phyloP scores from a whole-genome alignment of 1,140 invertebrate species.

The Holotrichia oblita region DNA sequence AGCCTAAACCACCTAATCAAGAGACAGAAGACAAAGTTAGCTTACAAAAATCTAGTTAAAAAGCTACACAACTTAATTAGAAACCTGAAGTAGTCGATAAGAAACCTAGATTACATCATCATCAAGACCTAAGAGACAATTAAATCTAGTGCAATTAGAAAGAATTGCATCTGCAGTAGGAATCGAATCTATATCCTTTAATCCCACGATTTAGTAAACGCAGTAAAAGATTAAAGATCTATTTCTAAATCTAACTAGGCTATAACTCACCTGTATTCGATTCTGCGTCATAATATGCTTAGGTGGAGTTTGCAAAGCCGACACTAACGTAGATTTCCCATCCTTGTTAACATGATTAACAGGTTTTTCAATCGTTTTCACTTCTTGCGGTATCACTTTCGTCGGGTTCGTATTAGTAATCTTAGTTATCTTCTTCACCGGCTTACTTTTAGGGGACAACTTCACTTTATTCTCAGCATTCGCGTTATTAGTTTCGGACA shows the following conservation, averaged over 20 bases:
- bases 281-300: constrained; percentile 51
- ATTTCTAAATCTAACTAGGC: neutral
- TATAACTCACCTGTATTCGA: constrained; percentile 45
- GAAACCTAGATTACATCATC: no score
- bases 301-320: constrained; percentile 43
- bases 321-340: constrained; percentile 45
- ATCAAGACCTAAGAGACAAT: no score
- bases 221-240: no score
- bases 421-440: constrained; percentile 45
- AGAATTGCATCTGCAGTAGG: no score
- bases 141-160: no score
- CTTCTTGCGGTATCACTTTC: constrained; percentile 36
- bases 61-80: no score
- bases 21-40: no score
- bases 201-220: no score
- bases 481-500: constrained; percentile 4
- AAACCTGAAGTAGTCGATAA: no score
- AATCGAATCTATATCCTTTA: no score
- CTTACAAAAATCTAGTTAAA: no score
- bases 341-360: constrained; percentile 40
- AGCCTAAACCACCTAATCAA: no score
- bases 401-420: neutral
- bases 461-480: constrained; percentile 53
- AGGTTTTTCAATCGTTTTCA: constrained; percentile 42
- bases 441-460: constrained; percentile 58